Evolutionary conservation across 2,797 vertebrate genomes (phyloP), one percentile per base, ranked within the genome.

Genomic region (Falco biarmicus): DNA sequence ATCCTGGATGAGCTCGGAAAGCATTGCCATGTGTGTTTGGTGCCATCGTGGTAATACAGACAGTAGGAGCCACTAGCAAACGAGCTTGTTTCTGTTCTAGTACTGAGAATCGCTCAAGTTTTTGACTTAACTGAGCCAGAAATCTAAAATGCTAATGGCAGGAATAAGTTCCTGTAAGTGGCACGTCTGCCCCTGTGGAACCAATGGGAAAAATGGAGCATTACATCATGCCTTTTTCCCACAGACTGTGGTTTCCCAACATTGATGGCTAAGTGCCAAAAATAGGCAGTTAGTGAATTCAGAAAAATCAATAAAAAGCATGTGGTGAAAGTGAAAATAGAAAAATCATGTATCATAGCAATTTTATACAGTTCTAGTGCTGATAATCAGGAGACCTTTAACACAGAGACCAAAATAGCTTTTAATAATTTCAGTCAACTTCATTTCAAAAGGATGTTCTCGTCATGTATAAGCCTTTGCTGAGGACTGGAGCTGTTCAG

Each of bases 381-480:
- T 79, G 69, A 77, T 22, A 68, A 88, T 78, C 65, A 34, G 59
- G 65, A 95, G 76, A 71, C 50, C 75, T 95, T 96, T 95, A 94
- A 96, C 51, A 82, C 17, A 71, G 75, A 88, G 68, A 93, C 89
- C 76, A 31, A 94, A 95, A 88, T 87, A 93, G 47, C 24, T 94
- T 97, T 87, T 91, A 84, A 78, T 94, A 89, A 90, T 94, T 93
- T 64, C 60, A 95, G 78, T 87, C 47, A 93, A 60, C 63, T 84
- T 97, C 43, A 63, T 95, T 96, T 85, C 76, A 93, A 87, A 94
- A 70, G 61, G 89, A 60, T 84, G 32, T 18, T 84, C 43, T 77
- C 90, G 80, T 59, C n/a, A 15, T 96, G 90, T 97, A 90, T 92
- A 96, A 96, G 57, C 41, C 92, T 96, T 96, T 92, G 53, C 65